These are phyloP conservation scores for Arenaria interpres DNA, from an alignment of 2,113 vertebrate species.

Conservation along the genomic window DNA sequence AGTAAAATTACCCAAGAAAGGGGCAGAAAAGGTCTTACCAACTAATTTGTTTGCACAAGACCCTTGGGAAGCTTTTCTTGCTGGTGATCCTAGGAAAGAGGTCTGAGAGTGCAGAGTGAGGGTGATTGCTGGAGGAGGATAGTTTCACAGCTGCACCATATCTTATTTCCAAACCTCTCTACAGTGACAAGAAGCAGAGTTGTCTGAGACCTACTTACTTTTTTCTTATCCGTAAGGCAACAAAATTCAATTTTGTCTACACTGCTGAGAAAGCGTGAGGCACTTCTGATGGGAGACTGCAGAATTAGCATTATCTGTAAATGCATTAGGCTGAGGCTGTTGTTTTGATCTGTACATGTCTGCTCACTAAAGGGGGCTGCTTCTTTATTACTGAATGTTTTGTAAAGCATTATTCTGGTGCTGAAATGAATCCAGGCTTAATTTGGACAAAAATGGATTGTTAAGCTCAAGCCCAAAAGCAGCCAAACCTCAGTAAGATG, in stretches of 20 bases:
- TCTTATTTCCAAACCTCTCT: not conserved
- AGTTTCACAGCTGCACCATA: not conserved
- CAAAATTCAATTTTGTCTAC: not conserved
- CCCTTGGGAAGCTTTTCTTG: rapidly evolving
- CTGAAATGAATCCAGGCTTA: not conserved
- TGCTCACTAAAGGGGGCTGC: not conserved
- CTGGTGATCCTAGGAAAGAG: not conserved
- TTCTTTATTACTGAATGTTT: not conserved
- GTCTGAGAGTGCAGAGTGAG: too few relatives aligned
- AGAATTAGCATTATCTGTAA: not conserved
- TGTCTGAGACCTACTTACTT: not conserved
- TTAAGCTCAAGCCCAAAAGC: not conserved
- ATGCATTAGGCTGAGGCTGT: not conserved
- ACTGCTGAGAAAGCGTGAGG: not conserved
- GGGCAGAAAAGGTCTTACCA: not conserved
- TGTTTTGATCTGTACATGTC: not conserved
- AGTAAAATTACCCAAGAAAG: not conserved
- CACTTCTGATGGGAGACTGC: not conserved
- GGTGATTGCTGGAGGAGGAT: not conserved
- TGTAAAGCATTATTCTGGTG: not conserved
- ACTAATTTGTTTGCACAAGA: not conserved
- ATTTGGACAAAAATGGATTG: not conserved
- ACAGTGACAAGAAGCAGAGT: not conserved
- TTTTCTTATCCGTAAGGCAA: not conserved
- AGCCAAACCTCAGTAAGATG: not conserved